Conservation (phyloP, 2,888 invertebrate genomes). For the Zele albiditarsus region DNA sequence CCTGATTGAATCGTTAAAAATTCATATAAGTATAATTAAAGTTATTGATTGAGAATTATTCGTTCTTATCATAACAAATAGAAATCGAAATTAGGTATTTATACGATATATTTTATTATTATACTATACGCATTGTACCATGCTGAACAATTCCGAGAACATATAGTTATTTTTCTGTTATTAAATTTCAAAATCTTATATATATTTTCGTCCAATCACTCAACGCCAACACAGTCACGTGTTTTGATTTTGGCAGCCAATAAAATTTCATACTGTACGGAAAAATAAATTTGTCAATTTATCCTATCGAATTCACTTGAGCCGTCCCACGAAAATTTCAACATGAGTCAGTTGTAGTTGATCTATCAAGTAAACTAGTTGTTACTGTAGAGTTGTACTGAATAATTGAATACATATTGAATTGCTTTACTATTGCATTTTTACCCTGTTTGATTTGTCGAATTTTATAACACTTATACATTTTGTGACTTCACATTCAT, state of each 20-base stretch:
- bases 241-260: constrained; percentile 14
- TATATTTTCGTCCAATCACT: neutral
- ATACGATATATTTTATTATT: neutral
- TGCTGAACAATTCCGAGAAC: neutral
- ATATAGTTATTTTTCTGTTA: neutral
- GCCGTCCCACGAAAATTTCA: neutral
- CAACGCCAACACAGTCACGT: constrained; percentile 6
- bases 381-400: neutral
- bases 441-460: neutral
- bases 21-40: neutral
- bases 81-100: neutral
- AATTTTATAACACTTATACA: neutral
- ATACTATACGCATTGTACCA: neutral
- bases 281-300: neutral
- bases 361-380: constrained; percentile 17
- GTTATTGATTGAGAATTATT: neutral
- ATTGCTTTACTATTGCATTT: neutral
- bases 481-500: neutral
- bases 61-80: neutral
- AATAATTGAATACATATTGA: neutral
- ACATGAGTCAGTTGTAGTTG: constrained; percentile 23
- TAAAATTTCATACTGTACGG: constrained; percentile 2
- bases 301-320: neutral
- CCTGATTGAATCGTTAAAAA: neutral
- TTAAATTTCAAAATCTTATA: constrained; percentile 9